Conservation (phyloP, 2,888 invertebrate species). For the Cerceris rybyensis region DNA sequence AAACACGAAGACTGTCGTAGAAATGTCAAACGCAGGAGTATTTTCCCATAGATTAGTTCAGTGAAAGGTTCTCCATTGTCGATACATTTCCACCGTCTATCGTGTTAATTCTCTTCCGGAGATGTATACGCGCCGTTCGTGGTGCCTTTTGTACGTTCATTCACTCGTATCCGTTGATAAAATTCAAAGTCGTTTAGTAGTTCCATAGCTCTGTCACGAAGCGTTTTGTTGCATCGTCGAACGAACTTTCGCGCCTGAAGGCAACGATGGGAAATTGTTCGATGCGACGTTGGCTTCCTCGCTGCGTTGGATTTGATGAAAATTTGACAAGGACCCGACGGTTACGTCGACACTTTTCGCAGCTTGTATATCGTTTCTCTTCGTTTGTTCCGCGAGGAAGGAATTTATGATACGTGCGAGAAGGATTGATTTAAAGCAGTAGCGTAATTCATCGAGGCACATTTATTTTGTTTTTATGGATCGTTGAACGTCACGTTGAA, state of each 20-base stretch:
- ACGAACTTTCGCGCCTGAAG: slow-evolving; percentile 26
- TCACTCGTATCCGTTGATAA: slow-evolving; percentile 19
- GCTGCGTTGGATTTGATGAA: slow-evolving; percentile 36
- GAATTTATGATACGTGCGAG: slow-evolving; percentile 1
- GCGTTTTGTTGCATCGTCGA: slow-evolving; percentile 41
- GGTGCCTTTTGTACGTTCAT: background rate
- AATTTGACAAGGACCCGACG: slow-evolving; percentile 34
- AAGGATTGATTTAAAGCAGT: background rate
- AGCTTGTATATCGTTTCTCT: background rate
- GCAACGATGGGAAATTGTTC: slow-evolving; percentile 44
- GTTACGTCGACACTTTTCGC: slow-evolving; percentile 2
- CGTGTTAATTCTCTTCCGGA: slow-evolving; percentile 31
- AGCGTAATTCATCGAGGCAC: background rate
- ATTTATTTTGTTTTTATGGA: too few species aligned
- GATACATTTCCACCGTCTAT: slow-evolving; percentile 1
- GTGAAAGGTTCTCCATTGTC: background rate
- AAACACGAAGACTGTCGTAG: too few species aligned
- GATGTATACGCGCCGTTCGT: background rate
- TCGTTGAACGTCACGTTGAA: too few species aligned
- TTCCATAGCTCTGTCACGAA: slow-evolving; percentile 41
- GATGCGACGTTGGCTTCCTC: slow-evolving; percentile 19
- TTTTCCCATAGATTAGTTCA: background rate
- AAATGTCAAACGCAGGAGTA: background rate
- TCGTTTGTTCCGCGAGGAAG: too few species aligned
- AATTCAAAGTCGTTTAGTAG: slow-evolving; percentile 43